Evolutionary conservation across 2,113 vertebrate species (phyloP), one percentile per base, ranked within the genome.

Genomic region (Delphinus delphis): DNA sequence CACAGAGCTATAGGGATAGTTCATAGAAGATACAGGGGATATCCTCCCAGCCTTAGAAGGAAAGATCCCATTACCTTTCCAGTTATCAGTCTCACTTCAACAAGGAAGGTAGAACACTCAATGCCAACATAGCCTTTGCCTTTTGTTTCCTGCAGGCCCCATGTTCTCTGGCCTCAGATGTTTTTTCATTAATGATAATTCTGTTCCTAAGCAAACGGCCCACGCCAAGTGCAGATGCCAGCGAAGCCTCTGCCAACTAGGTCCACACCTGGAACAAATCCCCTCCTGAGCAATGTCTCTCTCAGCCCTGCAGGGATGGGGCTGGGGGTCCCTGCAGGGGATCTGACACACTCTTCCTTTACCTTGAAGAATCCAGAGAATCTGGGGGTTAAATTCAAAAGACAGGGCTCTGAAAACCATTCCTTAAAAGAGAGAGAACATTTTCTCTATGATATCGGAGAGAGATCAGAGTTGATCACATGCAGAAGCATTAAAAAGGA

Each of bases 401-500:
- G 65, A 36, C 10, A n/a, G 17, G 58, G 15, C n/a, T 67, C 62
- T 81, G 65, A 68, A 23, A 53, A 76, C 25, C 53, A 18, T 53
- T 81, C 83, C 47, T 88, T 73, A 20, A 28, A 77, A 65, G 28
- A 68, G 14, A 58, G 0, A 81, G 31, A 83, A 77, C 81, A 65
- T 93, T 47, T 47, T 12, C 21, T 26, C 44, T 53, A 28, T 55
- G 26, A 2, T 53, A 83, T 6, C 44, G 20, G 63, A 21, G 25
- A 53, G 2, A 58, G 25, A 73, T 67, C 73, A 83, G 50, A 73
- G 47, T 17, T 38, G 36, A 67, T 38, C 26, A 65, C 21, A 9
- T 80, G 36, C 21, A 81, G 55, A 90, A 95, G 23, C 44, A 84
- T 23, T 47, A 80, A 60, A 93, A 97, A 89, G 55, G 77, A 62